Base-by-base conservation (phyloP, 2,113 vertebrate genomes). In the Struthio camelus region DNA sequence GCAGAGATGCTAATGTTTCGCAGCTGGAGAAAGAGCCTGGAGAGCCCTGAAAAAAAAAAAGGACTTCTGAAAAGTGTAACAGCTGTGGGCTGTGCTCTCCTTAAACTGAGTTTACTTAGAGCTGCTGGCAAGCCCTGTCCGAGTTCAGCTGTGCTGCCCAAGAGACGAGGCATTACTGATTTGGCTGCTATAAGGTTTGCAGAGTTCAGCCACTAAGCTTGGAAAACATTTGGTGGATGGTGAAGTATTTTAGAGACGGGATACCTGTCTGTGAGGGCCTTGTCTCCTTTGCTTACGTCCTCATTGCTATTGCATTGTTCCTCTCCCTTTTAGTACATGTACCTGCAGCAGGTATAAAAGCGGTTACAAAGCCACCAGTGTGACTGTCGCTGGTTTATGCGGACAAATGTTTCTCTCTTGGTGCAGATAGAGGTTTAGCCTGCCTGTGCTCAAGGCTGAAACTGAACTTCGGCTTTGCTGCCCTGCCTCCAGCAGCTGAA, bases 151-250 rank as follows among this genome's bases (percentile, higher is more conserved):
- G 94, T 66, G 75, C 91, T 85, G 96, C 96, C 93, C 4, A 0
- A 88, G 95, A 95, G 93, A 95, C 38, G 94, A 83, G 85, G 91
- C 73, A 94, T 97, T 94, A 96, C 89, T 83, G 91, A 42, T 81
- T 94, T 97, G 96, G 95, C 97, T 93, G 89, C 90, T 85, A 76
- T 3, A 62, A 82, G 81, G 85, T 30, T 32, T 91, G 89, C 87
- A 56, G 81, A 78, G 81, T 91, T 95, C 95, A 97, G 91, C 91
- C 0, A 4, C 75, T 93, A 93, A 91, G 87, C 97, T 70, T 93
- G 93, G 42, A 40, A 22, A 50, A 53, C 27, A 22, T 38, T 25
- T 19, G n/a, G 50, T 58, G 36, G 14, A 22, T 38, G 61, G 24
- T 64, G n/a, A 50, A 72, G 48, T 28, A 11, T 44, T 44, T 69